Conservation (phyloP, 2,888 invertebrate genomes). For the Limnephilus lunatus region DNA sequence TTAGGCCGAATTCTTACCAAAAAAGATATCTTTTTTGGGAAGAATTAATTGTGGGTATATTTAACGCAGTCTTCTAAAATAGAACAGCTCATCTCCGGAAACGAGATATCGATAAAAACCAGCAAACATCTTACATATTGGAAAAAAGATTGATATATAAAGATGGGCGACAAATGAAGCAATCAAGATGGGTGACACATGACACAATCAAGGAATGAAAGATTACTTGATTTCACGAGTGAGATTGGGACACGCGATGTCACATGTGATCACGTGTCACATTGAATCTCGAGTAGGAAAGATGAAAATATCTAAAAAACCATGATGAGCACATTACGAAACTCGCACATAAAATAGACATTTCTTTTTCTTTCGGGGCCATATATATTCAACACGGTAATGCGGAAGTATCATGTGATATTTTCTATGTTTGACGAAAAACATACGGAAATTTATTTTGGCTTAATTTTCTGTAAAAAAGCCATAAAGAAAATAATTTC, state of each 20-base stretch:
- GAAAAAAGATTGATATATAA: slow-evolving; percentile 28
- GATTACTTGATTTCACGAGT: slow-evolving; percentile 8
- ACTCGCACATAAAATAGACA: not conserved
- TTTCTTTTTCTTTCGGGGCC: not conserved
- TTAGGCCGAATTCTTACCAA: no score
- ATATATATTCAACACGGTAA: no score
- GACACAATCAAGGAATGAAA: slow-evolving; percentile 18
- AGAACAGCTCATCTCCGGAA: not conserved
- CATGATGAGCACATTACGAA: not conserved
- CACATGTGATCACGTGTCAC: not conserved
- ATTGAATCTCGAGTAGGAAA: not conserved
- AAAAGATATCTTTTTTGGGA: no score
- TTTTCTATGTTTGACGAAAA: not conserved
- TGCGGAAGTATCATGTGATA: not conserved
- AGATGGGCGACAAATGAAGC: slow-evolving; percentile 22
- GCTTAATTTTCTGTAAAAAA: no score
- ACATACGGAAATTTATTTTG: no score
- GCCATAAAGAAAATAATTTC: no score
- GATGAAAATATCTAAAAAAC: not conserved
- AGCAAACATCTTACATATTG: slow-evolving; percentile 5
- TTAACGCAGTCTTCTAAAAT: not conserved
- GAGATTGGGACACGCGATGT: not conserved
- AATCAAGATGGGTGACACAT: slow-evolving; percentile 13
- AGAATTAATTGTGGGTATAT: not conserved
- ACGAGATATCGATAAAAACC: slow-evolving; percentile 17